Evolutionary conservation across 2,888 invertebrate genomes (phyloP), one percentile per base, ranked within the genome.

Genomic region (Halictus quadricinctus): DNA sequence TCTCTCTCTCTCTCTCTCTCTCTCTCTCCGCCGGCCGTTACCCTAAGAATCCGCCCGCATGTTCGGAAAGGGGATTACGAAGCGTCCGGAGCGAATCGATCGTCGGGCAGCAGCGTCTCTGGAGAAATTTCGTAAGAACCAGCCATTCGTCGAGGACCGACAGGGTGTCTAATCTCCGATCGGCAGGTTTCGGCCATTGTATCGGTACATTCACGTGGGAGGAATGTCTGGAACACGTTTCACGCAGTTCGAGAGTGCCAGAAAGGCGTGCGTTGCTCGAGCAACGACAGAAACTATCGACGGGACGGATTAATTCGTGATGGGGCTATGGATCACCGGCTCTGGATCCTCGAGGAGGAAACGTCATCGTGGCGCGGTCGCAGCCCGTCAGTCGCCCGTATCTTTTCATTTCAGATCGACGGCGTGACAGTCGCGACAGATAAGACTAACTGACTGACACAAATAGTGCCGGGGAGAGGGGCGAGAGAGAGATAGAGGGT

Each of bases 321-420:
- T 77, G 76, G 76, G 48, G 66, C 74, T 48, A n/a, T 36, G 69
- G 41, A 69, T 36, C 36, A 21, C 18, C 0, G 18, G 7, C 21
- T 3, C 36, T 21, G 21, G 41, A 36, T 36, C 21, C 12, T 41
- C 18, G 41, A 41, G 21, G 46, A 64, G 64, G 36, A 84, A 41
- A 76, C 76, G 76, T 81, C 78, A 84, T 79, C 80, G 89, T 89
- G 77, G 79, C 64, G 79, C 64, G 60, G 89, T 89, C 79, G 79
- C 54, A 48, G 41, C 21, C 58, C 58, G 36, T 64, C 69, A 7
- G 15, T 15, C 29, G 64, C 74, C 75, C 72, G 83, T 89, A 80
- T 86, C 86, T 86, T 89, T 82, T 84, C 86, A 78, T 87, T 82
- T 77, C 82, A 79, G 88, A 88, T 88, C 84, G 84, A 76, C 89